Conservation (phyloP, 1,140 invertebrate species). For the Dendrolimus kikuchii region DNA sequence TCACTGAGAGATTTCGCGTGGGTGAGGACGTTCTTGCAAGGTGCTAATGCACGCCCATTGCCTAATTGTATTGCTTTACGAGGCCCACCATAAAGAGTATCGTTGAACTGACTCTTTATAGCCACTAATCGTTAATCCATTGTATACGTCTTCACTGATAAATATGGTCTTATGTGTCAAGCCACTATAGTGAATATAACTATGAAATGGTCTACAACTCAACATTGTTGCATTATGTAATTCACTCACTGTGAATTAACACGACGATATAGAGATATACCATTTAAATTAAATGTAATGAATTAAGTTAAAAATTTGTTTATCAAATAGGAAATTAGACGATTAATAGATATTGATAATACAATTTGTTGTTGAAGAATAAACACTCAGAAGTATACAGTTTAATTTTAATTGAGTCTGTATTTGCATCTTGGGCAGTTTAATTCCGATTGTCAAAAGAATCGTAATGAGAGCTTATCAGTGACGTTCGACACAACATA, state of each 20-base stretch:
- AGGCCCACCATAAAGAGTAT: conserved; percentile 54
- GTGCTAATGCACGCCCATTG: conserved; percentile 66
- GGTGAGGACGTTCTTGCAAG: conserved; percentile 42
- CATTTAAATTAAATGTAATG: too few relatives aligned
- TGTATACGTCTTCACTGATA: conserved; percentile 26
- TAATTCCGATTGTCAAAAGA: conserved; percentile 44
- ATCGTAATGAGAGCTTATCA: conserved; percentile 44
- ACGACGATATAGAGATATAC: too few relatives aligned
- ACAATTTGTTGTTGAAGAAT: conserved; percentile 4
- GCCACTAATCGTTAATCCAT: conserved; percentile 53
- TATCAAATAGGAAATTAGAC: conserved; percentile 4
- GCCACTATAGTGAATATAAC: conserved; percentile 8
- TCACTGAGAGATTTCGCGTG: conserved; percentile 31
- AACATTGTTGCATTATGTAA: conserved; percentile 11
- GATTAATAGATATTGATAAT: conserved; percentile 8
- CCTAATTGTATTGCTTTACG: conserved; percentile 66
- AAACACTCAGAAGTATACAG: conserved; percentile 1
- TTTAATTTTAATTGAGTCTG: conserved; percentile 18
- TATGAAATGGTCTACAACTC: conserved; percentile 21
- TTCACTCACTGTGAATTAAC: neutral
- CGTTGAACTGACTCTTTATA: conserved; percentile 41
- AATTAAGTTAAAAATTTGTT: neutral
- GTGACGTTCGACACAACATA: conserved; percentile 54
- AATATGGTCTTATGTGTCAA: conserved; percentile 12
- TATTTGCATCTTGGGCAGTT: conserved; percentile 36